Conservation (phyloP, 2,113 vertebrate genomes). For the Mastomys natalensis region DNA sequence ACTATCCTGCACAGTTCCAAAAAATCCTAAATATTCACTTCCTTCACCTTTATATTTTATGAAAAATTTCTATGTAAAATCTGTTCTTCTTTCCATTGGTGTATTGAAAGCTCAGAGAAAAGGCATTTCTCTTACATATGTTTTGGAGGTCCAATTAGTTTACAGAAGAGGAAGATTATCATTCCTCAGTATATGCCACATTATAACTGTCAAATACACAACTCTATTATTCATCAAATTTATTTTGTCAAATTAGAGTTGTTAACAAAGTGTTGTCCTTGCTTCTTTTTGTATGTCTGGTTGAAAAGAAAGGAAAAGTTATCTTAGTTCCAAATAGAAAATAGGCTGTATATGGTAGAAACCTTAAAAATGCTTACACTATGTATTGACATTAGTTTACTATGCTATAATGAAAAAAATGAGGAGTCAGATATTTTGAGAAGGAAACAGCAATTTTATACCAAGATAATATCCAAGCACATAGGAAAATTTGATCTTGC, state of each 20-base stretch:
- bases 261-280: not conserved
- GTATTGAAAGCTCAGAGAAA: not conserved
- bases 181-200: not conserved
- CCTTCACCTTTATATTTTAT: slow-evolving; percentile 15
- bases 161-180: not conserved
- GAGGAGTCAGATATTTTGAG: not conserved
- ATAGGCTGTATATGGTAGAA: not conserved
- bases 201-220: not conserved
- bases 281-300: not conserved
- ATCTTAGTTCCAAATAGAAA: not conserved
- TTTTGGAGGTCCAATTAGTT: no score
- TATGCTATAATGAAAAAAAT: not conserved
- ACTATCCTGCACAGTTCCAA: not conserved
- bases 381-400: not conserved
- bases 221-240: not conserved
- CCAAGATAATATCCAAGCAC: not conserved
- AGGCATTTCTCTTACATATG: not conserved
- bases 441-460: not conserved
- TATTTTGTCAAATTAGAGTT: not conserved
- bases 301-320: not conserved
- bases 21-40: not conserved
- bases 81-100: not conserved
- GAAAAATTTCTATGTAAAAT: not conserved
- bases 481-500: not conserved
- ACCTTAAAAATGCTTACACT: not conserved